phyloP scores from a whole-genome alignment of 2,113 vertebrate genomes.

The Brachyhypopomus gauderio region DNA sequence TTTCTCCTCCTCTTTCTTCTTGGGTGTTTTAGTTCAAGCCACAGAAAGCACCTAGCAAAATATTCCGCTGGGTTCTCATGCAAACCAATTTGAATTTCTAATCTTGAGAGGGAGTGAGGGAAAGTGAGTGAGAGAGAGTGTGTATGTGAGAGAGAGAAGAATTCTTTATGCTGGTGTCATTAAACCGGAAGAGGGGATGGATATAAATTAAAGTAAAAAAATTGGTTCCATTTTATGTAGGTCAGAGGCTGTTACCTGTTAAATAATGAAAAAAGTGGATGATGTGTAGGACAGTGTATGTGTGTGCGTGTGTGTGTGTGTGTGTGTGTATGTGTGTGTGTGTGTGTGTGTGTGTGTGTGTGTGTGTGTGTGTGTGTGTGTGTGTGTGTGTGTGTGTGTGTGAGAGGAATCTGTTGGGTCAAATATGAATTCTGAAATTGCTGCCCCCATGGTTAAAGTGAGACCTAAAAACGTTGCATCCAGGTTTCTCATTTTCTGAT shows the following conservation, averaged over 20 bases:
- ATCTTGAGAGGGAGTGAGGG: slow-evolving; percentile 30
- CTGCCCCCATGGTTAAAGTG: slow-evolving; percentile 16
- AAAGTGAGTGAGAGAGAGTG: not conserved
- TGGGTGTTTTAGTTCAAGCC: slow-evolving; percentile 15
- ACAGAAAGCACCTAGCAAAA: slow-evolving; percentile 9
- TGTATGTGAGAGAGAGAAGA: not conserved
- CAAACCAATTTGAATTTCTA: slow-evolving; percentile 55
- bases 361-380: slow-evolving; percentile 18
- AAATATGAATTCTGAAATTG: slow-evolving; percentile 41
- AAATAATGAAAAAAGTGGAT: slow-evolving; percentile 48
- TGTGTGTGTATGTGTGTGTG: slow-evolving; percentile 5
- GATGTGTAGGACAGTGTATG: not conserved
- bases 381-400: slow-evolving; percentile 5
- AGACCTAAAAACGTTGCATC: slow-evolving; percentile 6
- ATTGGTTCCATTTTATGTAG: slow-evolving; percentile 51
- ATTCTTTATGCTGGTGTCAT: slow-evolving; percentile 37
- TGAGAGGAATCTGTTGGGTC: slow-evolving; percentile 17
- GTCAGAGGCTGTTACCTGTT: slow-evolving; percentile 49
- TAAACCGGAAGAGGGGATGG: slow-evolving; percentile 34
- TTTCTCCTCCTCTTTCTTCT: slow-evolving; percentile 23
- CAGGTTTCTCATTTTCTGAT: slow-evolving; percentile 14
- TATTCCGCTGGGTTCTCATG: slow-evolving; percentile 29
- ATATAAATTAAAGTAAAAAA: slow-evolving; percentile 48
- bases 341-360: not conserved
- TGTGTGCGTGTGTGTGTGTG: slow-evolving; percentile 18